Evolutionary conservation across 2,113 vertebrate genomes (phyloP), one percentile per base, ranked within the genome.

Genomic region (Chamaea fasciata): DNA sequence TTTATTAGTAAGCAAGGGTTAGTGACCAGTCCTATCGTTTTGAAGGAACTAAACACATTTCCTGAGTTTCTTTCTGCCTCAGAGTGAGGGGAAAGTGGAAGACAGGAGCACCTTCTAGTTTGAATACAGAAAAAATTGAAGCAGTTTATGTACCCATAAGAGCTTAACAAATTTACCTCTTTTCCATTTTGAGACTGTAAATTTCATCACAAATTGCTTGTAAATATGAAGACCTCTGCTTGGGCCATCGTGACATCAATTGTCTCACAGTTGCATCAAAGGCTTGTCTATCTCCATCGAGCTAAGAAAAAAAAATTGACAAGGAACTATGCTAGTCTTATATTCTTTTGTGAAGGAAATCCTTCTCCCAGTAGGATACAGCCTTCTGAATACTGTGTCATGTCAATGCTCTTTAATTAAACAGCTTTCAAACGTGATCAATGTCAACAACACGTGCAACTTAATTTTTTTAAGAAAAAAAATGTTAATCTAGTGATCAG

Each of bases 131-230:
- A 77, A 47, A 26, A 74, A 50, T 5, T 27, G 6, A 42, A 26
- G 11, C 19, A 6, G 27, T 90, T 86, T 55, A 57, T 47, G 19
- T 33, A 70, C 2, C 5, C 4, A 0, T 30, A 78, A 52, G n/a
- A 92, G 17, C 37, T 39, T 81, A 78, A 79, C 6, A 79, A 46
- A 69, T 84, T 86, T 97, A 99, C 99, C 98, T 98, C 97, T 99
- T 99, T 59, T 95, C 97, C 33, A 99, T 98, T 97, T 99, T 99
- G 92, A 99, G 98, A 71, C 97, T 98, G 92, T 99, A 98, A 88
- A 99, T 99, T 98, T 99, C 99, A 39, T 99, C 99, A 85, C 99
- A 99, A 94, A 99, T 98, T 82, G 97, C 97, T 96, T 99, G 99
- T 76, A 99, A 97, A 95, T 99, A 99, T 3, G 96, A 94, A 60